Evolutionary conservation across 2,797 vertebrate species (phyloP).

Genomic region (Cuculus canorus): DNA sequence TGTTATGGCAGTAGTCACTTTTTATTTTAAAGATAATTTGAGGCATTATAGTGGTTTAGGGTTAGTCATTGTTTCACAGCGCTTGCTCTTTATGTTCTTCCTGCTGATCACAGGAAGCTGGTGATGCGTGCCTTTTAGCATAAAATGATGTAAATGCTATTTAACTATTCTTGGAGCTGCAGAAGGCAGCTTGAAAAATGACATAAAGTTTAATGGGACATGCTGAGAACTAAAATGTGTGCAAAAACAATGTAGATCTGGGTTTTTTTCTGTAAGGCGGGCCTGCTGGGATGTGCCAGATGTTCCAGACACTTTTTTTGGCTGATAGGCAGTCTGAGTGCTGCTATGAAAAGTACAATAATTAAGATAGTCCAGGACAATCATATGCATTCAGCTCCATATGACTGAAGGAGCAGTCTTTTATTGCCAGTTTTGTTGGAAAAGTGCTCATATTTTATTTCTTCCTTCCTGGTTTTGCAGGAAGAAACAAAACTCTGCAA

Average conservation of each 20-base stretch:
- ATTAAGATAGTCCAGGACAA: neutral
- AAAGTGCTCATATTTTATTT: constrained; percentile 14
- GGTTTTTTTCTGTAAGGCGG: neutral
- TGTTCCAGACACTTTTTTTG: constrained; percentile 31
- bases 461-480: constrained; percentile 1
- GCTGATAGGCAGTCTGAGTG: neutral
- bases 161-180: constrained; percentile 6
- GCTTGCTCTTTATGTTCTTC: constrained; percentile 3
- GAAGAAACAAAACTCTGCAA: neutral
- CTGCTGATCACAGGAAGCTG: constrained; percentile 14
- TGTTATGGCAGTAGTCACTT: neutral
- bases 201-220: neutral
- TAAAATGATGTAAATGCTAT: neutral
- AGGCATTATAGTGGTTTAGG: neutral
- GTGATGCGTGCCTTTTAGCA: neutral
- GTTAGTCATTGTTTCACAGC: neutral
- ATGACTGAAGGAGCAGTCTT: neutral
- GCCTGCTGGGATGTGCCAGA: neutral
- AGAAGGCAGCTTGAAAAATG: constrained; percentile 37
- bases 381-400: neutral
- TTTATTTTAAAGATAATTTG: neutral
- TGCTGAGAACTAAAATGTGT: constrained; percentile 21
- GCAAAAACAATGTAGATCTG: neutral
- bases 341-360: neutral
- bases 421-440: neutral